These are phyloP conservation scores for Araneus ventricosus DNA, from an alignment of 1,140 invertebrate species.

Conservation along the genomic window DNA sequence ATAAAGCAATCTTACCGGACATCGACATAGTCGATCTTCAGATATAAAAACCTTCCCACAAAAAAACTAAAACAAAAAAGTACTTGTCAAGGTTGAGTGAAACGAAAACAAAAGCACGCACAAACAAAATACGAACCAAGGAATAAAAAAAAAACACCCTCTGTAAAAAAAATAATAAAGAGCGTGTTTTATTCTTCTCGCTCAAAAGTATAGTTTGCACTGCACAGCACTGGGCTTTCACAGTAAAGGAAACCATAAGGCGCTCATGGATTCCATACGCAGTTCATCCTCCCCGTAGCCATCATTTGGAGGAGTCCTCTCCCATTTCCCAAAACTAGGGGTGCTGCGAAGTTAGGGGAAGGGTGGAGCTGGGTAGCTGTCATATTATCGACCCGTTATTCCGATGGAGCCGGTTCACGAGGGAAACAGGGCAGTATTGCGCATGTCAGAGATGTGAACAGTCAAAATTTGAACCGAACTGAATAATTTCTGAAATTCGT, in stretches of 20 bases:
- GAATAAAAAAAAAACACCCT: slow-evolving; percentile 8
- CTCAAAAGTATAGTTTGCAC: slow-evolving; percentile 39
- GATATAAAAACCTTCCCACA: background rate
- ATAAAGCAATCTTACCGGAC: slow-evolving; percentile 47
- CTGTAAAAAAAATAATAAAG: slow-evolving; percentile 9
- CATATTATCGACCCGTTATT: slow-evolving; percentile 73
- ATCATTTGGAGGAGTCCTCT: slow-evolving; percentile 37
- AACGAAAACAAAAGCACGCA: slow-evolving; percentile 44
- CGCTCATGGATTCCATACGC: background rate
- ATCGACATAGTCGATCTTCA: slow-evolving; percentile 59
- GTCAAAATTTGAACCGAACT: no score
- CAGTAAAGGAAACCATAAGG: slow-evolving; percentile 58
- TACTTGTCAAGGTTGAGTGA: background rate
- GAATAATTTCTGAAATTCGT: no score
- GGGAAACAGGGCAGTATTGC: slow-evolving; percentile 3
- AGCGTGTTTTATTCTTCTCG: slow-evolving; percentile 17
- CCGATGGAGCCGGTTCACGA: slow-evolving; percentile 33
- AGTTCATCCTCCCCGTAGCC: background rate
- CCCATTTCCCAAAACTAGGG: slow-evolving; percentile 66
- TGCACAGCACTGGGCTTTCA: slow-evolving; percentile 21
- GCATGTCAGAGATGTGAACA: background rate
- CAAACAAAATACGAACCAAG: slow-evolving; percentile 59
- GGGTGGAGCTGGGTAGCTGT: slow-evolving; percentile 57
- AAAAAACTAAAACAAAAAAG: slow-evolving; percentile 2
- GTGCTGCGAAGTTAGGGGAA: slow-evolving; percentile 35